phyloP scores from a whole-genome alignment of 1,140 invertebrate species.

The Leptinotarsa defecta region DNA sequence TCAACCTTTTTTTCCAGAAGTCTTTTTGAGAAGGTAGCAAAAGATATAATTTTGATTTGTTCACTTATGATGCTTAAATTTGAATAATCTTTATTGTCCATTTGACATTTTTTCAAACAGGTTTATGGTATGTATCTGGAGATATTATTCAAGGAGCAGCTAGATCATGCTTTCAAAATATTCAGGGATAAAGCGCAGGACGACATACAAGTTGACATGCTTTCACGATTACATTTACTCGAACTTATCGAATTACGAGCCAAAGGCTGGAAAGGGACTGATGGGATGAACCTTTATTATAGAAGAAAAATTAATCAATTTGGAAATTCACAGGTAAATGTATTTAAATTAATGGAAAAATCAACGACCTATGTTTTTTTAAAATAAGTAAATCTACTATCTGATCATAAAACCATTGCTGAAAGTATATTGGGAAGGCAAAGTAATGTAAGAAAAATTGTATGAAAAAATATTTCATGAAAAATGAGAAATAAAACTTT shows the following conservation, averaged over 20 bases:
- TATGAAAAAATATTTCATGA: too few species aligned
- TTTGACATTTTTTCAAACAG: slow-evolving; percentile 35
- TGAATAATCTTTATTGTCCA: too few species aligned
- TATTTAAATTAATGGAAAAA: slow-evolving; percentile 4
- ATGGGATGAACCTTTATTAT: slow-evolving; percentile 82
- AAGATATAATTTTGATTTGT: too few species aligned
- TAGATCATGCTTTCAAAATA: slow-evolving; percentile 76
- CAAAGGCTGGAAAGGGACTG: slow-evolving; percentile 80
- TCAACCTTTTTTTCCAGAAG: too few species aligned
- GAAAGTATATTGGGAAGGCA: too few species aligned
- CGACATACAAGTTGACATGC: slow-evolving; percentile 74
- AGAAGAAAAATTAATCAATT: slow-evolving; percentile 74
- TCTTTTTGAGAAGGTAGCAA: too few species aligned
- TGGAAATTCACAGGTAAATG: slow-evolving; percentile 48
- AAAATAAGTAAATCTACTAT: too few species aligned
- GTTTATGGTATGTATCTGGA: slow-evolving; percentile 55
- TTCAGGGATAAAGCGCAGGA: slow-evolving; percentile 87
- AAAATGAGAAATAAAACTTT: too few species aligned
- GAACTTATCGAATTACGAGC: slow-evolving; percentile 88
- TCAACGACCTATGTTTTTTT: too few species aligned
- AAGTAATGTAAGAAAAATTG: too few species aligned
- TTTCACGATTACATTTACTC: slow-evolving; percentile 80
- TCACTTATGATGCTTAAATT: too few species aligned
- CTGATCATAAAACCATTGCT: too few species aligned
- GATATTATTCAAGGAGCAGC: slow-evolving; percentile 61